Percentiles rank a stretch among this genome's conserved stretches.
Evolutionary conservation across 2,113 vertebrate genomes (phyloP).

Genomic region (Oncorhynchus clarkii): DNA sequence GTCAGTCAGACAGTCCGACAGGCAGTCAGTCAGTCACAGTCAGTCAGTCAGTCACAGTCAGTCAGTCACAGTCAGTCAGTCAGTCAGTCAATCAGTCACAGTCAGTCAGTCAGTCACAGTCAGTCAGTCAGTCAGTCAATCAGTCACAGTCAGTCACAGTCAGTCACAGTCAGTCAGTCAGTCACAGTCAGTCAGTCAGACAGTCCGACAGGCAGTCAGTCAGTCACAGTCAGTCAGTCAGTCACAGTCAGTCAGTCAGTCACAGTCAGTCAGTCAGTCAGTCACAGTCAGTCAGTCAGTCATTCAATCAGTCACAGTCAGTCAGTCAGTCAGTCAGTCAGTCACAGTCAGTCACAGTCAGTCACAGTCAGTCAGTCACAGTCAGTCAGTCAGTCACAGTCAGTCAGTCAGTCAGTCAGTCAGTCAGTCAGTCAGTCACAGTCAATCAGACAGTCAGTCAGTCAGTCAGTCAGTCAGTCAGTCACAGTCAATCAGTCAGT

Average conservation of each 20-base stretch:
- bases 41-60: no score
- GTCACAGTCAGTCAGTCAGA: no score
- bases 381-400: no score
- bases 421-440: rapidly evolving
- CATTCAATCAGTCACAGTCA: not conserved
- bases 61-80: rapidly evolving
- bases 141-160: not conserved
- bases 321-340: not conserved
- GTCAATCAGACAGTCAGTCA: not conserved
- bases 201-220: no score
- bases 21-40: no score
- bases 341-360: not conserved
- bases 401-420: no score
- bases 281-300: not conserved
- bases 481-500: not conserved
- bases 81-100: not conserved
- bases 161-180: no score
- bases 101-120: not conserved
- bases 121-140: not conserved
- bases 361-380: no score
- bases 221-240: no score
- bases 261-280: no score
- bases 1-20: no score
- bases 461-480: not conserved
- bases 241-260: no score